Evolutionary conservation across 2,113 vertebrate species (phyloP).

Genomic region (Sminthopsis crassicaudata): DNA sequence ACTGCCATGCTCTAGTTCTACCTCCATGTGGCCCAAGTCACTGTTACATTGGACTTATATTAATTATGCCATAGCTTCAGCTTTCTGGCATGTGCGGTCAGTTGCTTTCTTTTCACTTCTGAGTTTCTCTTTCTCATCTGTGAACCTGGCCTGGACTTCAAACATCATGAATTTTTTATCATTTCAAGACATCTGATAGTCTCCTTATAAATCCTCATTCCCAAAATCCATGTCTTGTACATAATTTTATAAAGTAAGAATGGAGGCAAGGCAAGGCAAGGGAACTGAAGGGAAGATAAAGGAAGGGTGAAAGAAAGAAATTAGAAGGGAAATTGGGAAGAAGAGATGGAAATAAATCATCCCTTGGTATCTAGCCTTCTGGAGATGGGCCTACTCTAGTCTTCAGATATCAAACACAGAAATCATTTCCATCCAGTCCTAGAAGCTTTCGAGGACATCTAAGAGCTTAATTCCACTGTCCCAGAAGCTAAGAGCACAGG

Average conservation of each 20-base stretch:
- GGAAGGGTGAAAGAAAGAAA: not conserved
- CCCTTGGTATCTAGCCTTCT: not conserved
- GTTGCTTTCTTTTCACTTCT: not conserved
- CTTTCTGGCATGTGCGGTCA: not conserved
- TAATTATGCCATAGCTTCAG: not conserved
- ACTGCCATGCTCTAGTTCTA: not conserved
- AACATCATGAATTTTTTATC: accelerated
- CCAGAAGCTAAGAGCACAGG: not conserved
- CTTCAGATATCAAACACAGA: not conserved
- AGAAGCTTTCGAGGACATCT: not conserved
- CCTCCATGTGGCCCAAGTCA: not conserved
- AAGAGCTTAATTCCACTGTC: not conserved
- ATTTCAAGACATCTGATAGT: not conserved
- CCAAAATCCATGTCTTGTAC: not conserved
- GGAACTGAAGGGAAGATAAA: not conserved
- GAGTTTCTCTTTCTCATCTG: not conserved
- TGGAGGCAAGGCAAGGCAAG: not conserved
- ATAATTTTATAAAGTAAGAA: not conserved
- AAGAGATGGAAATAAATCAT: not conserved
- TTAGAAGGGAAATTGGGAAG: not conserved
- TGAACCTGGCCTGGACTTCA: accelerated
- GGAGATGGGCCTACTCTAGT: not conserved
- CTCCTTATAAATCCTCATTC: not conserved
- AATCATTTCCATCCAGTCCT: not conserved
- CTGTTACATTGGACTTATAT: not conserved